Evolutionary conservation across 1,140 invertebrate species (phyloP).

Genomic region (Wiebesia pumilae): DNA sequence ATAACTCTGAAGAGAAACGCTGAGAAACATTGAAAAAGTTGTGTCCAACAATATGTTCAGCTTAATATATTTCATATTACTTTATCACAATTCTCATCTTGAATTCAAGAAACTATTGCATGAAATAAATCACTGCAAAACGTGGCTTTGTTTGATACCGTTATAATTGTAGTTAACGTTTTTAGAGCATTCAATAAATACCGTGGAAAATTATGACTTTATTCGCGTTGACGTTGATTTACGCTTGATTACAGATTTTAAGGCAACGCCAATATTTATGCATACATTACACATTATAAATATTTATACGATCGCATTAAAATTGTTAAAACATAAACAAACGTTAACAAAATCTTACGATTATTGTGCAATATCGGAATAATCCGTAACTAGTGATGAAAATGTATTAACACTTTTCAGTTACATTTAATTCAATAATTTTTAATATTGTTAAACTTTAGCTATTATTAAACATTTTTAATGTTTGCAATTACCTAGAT

Average conservation of each 20-base stretch:
- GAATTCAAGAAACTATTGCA: neutral
- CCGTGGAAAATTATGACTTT: conserved; percentile 1
- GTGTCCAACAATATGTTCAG: neutral
- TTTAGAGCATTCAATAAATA: neutral
- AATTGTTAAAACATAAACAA: neutral
- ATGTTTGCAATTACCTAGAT: neutral
- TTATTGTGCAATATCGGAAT: neutral
- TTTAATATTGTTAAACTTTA: neutral
- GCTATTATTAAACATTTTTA: neutral
- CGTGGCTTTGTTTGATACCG: too few relatives aligned
- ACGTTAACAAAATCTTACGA: neutral
- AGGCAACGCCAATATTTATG: conserved; percentile 19
- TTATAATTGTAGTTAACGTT: too few relatives aligned
- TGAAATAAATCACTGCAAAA: neutral
- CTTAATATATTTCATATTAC: neutral
- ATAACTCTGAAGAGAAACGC: neutral
- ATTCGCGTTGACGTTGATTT: conserved; percentile 26
- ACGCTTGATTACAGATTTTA: conserved; percentile 5
- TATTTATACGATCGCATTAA: neutral
- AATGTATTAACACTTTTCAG: neutral
- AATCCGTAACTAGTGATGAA: neutral
- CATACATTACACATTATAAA: neutral
- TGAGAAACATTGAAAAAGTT: neutral
- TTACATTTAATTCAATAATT: neutral
- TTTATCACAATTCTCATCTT: neutral